Evolutionary conservation across 2,888 invertebrate species (phyloP).

Genomic region (Plebejus anna): DNA sequence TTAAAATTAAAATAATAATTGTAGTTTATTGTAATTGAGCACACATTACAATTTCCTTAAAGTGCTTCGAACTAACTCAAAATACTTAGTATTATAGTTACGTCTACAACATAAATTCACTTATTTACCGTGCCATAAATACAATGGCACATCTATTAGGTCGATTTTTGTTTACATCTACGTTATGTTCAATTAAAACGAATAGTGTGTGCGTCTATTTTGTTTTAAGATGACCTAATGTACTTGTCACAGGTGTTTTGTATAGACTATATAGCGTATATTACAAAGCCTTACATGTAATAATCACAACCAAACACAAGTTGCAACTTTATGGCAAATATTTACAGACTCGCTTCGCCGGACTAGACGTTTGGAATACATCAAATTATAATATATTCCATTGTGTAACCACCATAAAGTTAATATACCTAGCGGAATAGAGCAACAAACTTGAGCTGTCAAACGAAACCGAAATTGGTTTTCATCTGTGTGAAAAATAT

Average conservation of each 20-base stretch:
- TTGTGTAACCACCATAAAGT: not conserved
- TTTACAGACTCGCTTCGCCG: conserved; percentile 21
- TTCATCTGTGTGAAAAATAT: too few relatives aligned
- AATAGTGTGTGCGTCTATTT: not conserved
- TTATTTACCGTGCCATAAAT: not conserved
- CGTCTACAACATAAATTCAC: not conserved
- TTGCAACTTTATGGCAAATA: conserved; percentile 26
- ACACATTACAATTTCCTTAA: not conserved
- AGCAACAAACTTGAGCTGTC: too few relatives aligned
- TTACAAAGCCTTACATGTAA: conserved; percentile 27
- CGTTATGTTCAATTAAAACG: not conserved
- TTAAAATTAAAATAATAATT: not conserved
- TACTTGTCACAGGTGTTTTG: not conserved
- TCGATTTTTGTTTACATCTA: not conserved
- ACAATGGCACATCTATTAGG: not conserved
- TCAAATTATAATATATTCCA: not conserved
- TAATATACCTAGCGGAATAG: too few relatives aligned
- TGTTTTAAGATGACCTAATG: not conserved
- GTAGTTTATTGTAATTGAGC: not conserved
- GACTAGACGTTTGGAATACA: conserved; percentile 21
- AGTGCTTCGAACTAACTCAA: not conserved
- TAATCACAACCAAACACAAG: conserved; percentile 24
- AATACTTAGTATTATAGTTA: not conserved
- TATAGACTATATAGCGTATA: conserved; percentile 7
- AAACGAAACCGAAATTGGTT: too few relatives aligned